phyloP scores from a whole-genome alignment of 2,888 invertebrate genomes.

The Drosophila nr. medialis region DNA sequence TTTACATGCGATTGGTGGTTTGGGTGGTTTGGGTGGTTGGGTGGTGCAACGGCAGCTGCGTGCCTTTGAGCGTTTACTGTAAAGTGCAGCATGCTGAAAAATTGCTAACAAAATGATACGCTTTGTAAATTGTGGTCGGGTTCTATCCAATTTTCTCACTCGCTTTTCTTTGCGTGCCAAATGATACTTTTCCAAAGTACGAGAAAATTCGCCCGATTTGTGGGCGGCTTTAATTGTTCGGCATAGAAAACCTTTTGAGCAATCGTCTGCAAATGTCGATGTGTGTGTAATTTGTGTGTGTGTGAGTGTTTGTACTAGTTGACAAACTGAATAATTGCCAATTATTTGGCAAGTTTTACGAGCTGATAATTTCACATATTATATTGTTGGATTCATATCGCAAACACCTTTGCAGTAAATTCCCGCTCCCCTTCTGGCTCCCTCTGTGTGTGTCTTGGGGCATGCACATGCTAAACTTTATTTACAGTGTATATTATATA shows the following conservation, averaged over 20 bases:
- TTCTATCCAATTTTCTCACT: slow-evolving; percentile 73
- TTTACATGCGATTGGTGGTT: slow-evolving; percentile 32
- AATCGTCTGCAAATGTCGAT: slow-evolving; percentile 17
- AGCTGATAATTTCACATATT: slow-evolving; percentile 79
- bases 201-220: slow-evolving; percentile 35
- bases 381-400: slow-evolving; percentile 62
- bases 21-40: slow-evolving; percentile 11
- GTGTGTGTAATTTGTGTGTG: slow-evolving; percentile 20
- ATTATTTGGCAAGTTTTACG: slow-evolving; percentile 76
- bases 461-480: slow-evolving; percentile 75
- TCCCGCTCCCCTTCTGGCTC: slow-evolving; percentile 12
- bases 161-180: slow-evolving; percentile 79
- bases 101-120: slow-evolving; percentile 81
- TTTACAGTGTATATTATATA: slow-evolving; percentile 53
- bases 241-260: slow-evolving; percentile 57
- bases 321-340: slow-evolving; percentile 80
- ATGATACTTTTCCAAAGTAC: slow-evolving; percentile 67
- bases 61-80: slow-evolving; percentile 69
- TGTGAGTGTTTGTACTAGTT: slow-evolving; percentile 51
- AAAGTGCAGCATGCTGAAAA: slow-evolving; percentile 79
- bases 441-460: slow-evolving; percentile 18
- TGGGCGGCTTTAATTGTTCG: slow-evolving; percentile 67
- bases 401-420: slow-evolving; percentile 49
- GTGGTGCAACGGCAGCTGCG: slow-evolving; percentile 44
- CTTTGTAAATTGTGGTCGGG: slow-evolving; percentile 69